phyloP scores from a whole-genome alignment of 2,888 invertebrate genomes.

The Gryllus longicercus region DNA sequence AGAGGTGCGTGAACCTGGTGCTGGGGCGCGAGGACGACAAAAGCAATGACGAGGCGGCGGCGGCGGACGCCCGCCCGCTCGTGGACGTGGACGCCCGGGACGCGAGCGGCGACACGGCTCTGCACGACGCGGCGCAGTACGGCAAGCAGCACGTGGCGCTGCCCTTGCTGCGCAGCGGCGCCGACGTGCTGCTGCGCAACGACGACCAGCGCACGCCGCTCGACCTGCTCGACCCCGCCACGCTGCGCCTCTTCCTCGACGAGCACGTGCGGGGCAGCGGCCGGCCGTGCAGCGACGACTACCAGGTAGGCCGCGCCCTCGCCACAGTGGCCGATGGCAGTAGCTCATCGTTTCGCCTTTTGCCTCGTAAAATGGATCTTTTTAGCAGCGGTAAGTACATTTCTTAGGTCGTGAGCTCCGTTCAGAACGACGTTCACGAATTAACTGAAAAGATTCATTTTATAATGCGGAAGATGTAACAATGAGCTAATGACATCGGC shows the following conservation, averaged over 20 bases:
- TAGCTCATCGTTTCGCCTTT: no score
- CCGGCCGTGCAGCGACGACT: neutral
- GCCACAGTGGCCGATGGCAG: no score
- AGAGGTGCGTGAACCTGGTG: no score
- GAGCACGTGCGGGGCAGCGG: conserved; percentile 2
- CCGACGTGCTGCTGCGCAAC: neutral
- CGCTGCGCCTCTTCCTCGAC: conserved; percentile 11
- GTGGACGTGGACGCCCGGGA: conserved; percentile 19
- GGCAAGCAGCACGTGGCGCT: conserved; percentile 23
- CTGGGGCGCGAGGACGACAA: no score
- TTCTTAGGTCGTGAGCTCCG: no score
- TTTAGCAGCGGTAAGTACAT: no score
- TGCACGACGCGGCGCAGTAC: conserved; percentile 25
- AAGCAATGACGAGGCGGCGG: neutral
- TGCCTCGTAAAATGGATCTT: no score
- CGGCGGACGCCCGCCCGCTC: neutral
- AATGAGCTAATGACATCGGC: no score
- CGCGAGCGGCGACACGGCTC: conserved; percentile 22
- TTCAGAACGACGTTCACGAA: no score
- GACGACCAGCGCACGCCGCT: neutral
- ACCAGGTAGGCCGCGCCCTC: neutral
- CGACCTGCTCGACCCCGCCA: neutral
- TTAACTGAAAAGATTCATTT: no score
- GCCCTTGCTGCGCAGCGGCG: conserved; percentile 23
- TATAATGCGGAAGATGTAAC: no score